Conservation (phyloP, 2,113 vertebrate species). For the Cairina moschata region DNA sequence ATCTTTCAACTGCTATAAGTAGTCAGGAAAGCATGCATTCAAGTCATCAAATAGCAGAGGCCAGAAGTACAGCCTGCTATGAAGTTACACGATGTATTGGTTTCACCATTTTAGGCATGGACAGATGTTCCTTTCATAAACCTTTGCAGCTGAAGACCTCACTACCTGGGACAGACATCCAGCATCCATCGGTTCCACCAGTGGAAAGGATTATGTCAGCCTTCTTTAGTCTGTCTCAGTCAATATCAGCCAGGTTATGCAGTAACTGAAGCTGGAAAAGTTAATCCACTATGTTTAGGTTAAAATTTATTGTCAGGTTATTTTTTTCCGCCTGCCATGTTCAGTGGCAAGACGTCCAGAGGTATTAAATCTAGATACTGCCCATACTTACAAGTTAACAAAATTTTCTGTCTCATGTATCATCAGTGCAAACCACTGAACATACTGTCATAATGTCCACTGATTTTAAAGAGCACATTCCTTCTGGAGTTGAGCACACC, state of each 20-base stretch:
- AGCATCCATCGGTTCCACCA: background rate
- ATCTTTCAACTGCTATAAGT: background rate
- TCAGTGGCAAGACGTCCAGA: background rate
- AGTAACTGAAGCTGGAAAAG: background rate
- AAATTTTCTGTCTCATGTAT: background rate
- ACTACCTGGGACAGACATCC: background rate
- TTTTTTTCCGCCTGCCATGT: background rate
- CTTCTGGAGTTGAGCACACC: background rate
- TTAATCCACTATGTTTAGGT: background rate
- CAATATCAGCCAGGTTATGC: background rate
- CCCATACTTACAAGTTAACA: background rate
- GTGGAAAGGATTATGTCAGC: background rate
- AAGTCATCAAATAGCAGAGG: background rate
- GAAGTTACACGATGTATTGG: background rate
- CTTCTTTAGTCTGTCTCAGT: background rate
- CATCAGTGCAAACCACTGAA: background rate
- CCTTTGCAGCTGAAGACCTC: background rate
- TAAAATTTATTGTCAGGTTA: background rate
- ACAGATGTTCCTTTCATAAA: background rate
- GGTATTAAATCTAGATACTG: background rate
- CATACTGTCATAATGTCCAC: background rate
- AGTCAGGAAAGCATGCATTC: background rate
- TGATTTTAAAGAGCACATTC: background rate
- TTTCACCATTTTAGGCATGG: background rate
- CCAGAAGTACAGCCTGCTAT: background rate